phyloP scores from a whole-genome alignment of 1,140 invertebrate genomes.

The Drosophila trapezifrons region DNA sequence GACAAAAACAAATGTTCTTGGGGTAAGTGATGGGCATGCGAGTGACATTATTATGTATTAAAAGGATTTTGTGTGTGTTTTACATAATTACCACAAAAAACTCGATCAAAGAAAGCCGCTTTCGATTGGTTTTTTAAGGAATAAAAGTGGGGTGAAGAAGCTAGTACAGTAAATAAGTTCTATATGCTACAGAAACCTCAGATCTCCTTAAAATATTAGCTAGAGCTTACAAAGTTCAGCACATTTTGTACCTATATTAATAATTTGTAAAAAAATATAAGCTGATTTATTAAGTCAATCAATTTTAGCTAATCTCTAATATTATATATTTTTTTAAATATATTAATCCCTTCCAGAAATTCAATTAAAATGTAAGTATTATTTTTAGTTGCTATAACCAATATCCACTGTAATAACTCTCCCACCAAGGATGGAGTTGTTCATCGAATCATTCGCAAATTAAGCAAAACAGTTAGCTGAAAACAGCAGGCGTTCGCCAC shows the following conservation, averaged over 20 bases:
- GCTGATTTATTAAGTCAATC: too few relatives aligned
- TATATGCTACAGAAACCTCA: neutral
- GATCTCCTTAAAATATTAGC: neutral
- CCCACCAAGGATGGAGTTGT: constrained; percentile 25
- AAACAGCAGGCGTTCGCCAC: constrained; percentile 43
- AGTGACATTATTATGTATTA: constrained; percentile 70
- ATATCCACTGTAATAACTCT: neutral
- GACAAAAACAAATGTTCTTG: constrained; percentile 57
- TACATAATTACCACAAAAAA: constrained; percentile 42
- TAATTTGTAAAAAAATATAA: too few relatives aligned
- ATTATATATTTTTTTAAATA: neutral
- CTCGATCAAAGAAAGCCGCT: constrained; percentile 30
- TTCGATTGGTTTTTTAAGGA: neutral
- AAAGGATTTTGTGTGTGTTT: constrained; percentile 67
- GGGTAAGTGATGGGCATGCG: constrained; percentile 44
- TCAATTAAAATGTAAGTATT: neutral
- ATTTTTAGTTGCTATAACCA: neutral
- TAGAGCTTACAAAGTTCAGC: too few relatives aligned
- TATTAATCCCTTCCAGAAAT: neutral
- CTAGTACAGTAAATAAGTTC: neutral
- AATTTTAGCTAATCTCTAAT: neutral
- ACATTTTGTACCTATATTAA: too few relatives aligned
- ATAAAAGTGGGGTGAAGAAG: neutral
- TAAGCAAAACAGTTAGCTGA: constrained; percentile 41
- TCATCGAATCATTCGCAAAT: constrained; percentile 62